Evolutionary conservation across 2,113 vertebrate species (phyloP), one percentile per base, ranked within the genome.

Genomic region (Ammospiza nelsoni): DNA sequence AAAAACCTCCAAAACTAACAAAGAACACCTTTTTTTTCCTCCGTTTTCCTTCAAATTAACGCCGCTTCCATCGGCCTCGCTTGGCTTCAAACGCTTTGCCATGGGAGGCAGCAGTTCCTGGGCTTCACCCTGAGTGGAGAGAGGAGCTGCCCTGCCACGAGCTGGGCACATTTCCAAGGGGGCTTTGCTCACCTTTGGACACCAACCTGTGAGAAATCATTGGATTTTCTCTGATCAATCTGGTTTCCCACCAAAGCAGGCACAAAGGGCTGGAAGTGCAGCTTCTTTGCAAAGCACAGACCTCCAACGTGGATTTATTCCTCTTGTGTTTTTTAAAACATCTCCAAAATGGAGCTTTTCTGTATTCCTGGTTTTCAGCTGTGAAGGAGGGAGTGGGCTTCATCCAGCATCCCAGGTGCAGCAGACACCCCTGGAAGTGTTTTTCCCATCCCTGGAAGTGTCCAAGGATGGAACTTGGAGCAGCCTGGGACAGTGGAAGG

Each of bases 31-130:
- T 43, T 43, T 59, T 37, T 3, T 2, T 39, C 37, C 37, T 17
- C 17, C 2, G 1, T 33, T 68, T 63, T 29, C 31, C 57, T 51
- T 49, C 69, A 43, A 43, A 31, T 81, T 46, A 33, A 16, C 9
- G 3, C n/a, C 0, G 0, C 18, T 27, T 10, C 25, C 59, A 2
- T 12, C 1, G 7, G 9, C 59, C 76, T 55, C 4, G 0, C 29
- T 12, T 19, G 23, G 4, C 41, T 69, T 14, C 58, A 17, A 11
- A 49, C 28, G 4, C 37, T 68, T 37, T 12, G 52, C 48, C 6
- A 0, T 6, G 75, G 41, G 74, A 48, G 85, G 27, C 55, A 43
- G 23, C 55, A 76, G 71, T 63, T 31, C 25, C 41, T 48, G 59
- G 76, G 51, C 17, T 25, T 65, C 58, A 27, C 66, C 66, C 66